These are phyloP conservation scores for Otis tarda DNA, from an alignment of 2,113 vertebrate genomes.

Conservation along the genomic window DNA sequence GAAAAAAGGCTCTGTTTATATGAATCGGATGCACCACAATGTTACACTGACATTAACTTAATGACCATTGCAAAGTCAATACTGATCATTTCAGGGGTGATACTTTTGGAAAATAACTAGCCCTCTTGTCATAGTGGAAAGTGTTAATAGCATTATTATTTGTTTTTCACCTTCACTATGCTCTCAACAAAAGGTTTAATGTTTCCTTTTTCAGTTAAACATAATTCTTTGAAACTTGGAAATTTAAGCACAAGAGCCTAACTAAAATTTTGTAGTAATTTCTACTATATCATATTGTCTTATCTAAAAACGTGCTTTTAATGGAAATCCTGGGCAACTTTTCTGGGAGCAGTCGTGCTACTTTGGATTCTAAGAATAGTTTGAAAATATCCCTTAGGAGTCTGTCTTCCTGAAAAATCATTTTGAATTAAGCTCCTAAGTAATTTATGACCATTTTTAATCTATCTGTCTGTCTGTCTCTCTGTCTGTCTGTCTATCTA, in stretches of 20 bases:
- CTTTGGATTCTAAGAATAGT: neutral
- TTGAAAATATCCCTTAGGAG: neutral
- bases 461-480: neutral
- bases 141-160: neutral
- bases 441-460: neutral
- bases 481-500: neutral
- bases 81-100: fast-evolving
- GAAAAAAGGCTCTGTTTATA: neutral
- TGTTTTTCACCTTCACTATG: neutral
- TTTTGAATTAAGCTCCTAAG: neutral
- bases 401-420: neutral
- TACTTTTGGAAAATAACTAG: neutral
- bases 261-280: neutral
- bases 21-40: neutral
- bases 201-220: neutral
- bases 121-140: neutral
- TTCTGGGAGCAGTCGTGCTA: neutral
- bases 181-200: neutral
- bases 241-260: neutral
- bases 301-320: neutral
- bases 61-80: neutral
- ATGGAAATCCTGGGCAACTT: neutral
- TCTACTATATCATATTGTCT: neutral
- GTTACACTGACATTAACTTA: neutral
- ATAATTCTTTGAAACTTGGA: neutral